These are phyloP conservation scores for Drosophila ananassae DNA, from an alignment of 1,140 invertebrate genomes.

Conservation along the genomic window DNA sequence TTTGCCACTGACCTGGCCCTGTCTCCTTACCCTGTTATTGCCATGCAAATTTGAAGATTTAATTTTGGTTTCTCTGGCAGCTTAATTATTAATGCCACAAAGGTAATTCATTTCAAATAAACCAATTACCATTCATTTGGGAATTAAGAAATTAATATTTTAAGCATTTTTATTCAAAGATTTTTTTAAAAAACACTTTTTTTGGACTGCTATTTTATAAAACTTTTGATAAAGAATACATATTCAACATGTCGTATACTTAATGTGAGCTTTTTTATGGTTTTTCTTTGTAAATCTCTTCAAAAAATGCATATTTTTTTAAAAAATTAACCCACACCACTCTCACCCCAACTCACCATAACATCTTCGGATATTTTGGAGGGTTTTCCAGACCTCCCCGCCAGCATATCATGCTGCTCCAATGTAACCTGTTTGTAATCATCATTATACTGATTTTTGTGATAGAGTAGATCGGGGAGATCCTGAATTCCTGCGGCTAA, in stretches of 20 bases:
- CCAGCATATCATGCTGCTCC: constrained; percentile 16
- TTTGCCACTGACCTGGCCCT: constrained; percentile 27
- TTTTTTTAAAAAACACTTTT: background rate
- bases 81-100: constrained; percentile 15
- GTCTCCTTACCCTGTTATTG: constrained; percentile 3
- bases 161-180: background rate
- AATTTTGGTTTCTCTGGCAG: constrained; percentile 8
- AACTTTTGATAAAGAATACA: too few relatives aligned
- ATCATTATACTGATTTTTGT: constrained; percentile 16
- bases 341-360: constrained; percentile 23
- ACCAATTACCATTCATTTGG: constrained; percentile 3
- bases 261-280: background rate
- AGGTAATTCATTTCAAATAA: constrained; percentile 8
- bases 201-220: too few relatives aligned
- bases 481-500: constrained; percentile 16
- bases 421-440: background rate
- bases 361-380: constrained; percentile 54
- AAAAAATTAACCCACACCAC: background rate
- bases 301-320: background rate
- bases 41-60: constrained; percentile 20
- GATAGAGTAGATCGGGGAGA: constrained; percentile 8
- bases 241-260: background rate
- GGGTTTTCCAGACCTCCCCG: constrained; percentile 9
- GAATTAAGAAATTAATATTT: background rate
- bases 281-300: background rate